A percentile compares a stretch with the other conserved stretches of the same genome.
Evolutionary conservation across 2,888 invertebrate species (phyloP).

Genomic region (Cerceris rybyensis): DNA sequence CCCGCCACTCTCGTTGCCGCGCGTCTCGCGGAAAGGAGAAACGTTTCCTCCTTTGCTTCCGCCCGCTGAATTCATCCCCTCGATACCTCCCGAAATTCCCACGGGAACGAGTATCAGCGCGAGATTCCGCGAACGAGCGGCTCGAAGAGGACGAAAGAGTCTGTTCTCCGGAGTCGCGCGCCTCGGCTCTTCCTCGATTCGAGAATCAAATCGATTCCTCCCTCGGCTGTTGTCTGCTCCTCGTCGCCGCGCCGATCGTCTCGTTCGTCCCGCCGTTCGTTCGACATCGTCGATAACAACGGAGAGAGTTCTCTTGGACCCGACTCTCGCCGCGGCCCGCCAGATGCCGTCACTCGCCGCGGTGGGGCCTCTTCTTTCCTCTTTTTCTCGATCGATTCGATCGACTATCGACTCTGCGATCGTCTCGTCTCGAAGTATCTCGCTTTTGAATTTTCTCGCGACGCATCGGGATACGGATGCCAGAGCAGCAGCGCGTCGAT

Average conservation of each 20-base stretch:
- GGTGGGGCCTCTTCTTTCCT: neutral
- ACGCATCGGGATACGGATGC: too few species aligned
- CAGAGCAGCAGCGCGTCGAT: too few species aligned
- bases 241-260: neutral
- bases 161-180: neutral
- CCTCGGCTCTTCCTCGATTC: neutral
- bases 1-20: neutral
- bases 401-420: neutral
- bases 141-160: too few species aligned
- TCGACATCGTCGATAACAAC: neutral
- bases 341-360: slow-evolving; percentile 34
- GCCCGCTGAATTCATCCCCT: too few species aligned
- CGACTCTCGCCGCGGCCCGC: neutral
- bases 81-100: too few species aligned
- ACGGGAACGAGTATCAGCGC: too few species aligned
- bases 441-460: too few species aligned
- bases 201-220: too few species aligned
- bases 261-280: neutral
- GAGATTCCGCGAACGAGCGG: too few species aligned
- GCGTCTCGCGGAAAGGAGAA: neutral
- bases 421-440: too few species aligned
- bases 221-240: too few species aligned
- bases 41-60: too few species aligned
- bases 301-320: neutral
- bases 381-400: neutral